Conservation (phyloP, 2,888 invertebrate genomes). For the Caprella mutica region DNA sequence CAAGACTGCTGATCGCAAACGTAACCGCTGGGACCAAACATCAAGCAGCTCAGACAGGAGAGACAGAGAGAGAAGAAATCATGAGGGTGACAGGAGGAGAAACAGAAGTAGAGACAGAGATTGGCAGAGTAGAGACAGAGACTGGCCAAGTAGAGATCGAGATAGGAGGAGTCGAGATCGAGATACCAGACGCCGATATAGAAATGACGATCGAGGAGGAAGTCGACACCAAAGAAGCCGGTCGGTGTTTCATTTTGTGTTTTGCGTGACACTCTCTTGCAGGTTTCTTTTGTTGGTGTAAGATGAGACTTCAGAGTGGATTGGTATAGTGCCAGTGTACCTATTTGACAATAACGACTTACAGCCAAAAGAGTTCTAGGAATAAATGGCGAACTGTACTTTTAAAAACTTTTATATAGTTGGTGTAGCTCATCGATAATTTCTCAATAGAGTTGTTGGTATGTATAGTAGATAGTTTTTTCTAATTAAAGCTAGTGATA, state of each 20-base stretch:
- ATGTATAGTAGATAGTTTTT: no score
- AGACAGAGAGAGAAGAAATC: neutral
- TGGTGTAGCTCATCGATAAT: no score
- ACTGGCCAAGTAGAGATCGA: neutral
- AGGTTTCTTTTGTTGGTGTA: no score
- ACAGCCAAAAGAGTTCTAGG: no score
- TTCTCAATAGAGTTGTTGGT: no score
- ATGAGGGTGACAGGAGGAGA: slow-evolving; percentile 6
- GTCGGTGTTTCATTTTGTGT: neutral
- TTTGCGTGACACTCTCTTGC: no score
- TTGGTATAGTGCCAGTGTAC: no score
- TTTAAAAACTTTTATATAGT: no score
- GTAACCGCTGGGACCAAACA: slow-evolving; percentile 30
- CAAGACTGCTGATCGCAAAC: slow-evolving; percentile 17
- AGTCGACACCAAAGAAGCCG: neutral
- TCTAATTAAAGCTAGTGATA: no score
- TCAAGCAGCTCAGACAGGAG: slow-evolving; percentile 18
- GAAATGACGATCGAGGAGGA: neutral
- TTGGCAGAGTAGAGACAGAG: neutral
- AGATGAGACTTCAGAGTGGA: no score
- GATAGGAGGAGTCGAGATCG: neutral
- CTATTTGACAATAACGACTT: no score
- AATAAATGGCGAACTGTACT: no score
- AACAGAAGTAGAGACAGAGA: neutral
- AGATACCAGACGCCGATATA: neutral